A percentile compares a stretch with the other conserved stretches of the same genome.
Conservation (phyloP, 2,113 vertebrate species). For the Mungos mungo region DNA sequence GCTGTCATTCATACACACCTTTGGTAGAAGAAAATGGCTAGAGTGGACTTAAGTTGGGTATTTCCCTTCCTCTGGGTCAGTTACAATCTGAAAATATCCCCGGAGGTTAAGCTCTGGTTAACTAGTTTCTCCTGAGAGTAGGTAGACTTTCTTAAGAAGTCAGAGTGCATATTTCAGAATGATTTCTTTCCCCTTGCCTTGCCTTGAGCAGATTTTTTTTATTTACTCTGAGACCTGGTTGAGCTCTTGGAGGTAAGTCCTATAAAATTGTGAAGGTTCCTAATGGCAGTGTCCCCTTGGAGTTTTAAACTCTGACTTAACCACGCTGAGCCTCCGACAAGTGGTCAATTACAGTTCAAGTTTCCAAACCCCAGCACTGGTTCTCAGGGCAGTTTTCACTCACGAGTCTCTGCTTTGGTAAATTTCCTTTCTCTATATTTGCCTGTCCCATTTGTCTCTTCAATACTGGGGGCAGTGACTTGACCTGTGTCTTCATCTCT, state of each 20-base stretch:
- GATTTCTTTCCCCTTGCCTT: background rate
- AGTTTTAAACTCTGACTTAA: background rate
- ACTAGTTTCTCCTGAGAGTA: background rate
- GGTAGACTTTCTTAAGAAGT: background rate
- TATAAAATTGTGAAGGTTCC: background rate
- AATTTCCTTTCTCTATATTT: background rate
- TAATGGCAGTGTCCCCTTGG: background rate
- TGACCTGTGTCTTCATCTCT: background rate
- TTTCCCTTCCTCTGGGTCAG: background rate
- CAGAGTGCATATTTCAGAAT: background rate
- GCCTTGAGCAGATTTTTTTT: background rate
- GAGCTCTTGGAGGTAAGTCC: background rate
- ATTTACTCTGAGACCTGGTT: background rate
- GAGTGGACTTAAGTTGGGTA: background rate
- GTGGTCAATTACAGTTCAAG: background rate
- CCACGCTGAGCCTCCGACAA: background rate
- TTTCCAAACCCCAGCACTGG: background rate
- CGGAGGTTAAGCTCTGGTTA: background rate
- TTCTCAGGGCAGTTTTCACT: background rate
- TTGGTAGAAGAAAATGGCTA: background rate
- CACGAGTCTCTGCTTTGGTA: background rate
- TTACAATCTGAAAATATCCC: background rate
- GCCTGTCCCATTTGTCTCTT: background rate
- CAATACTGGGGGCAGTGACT: background rate
- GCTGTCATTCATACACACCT: background rate